Evolutionary conservation across 1,140 invertebrate genomes (phyloP), one percentile per base, ranked within the genome.

Genomic region (Battus philenor): DNA sequence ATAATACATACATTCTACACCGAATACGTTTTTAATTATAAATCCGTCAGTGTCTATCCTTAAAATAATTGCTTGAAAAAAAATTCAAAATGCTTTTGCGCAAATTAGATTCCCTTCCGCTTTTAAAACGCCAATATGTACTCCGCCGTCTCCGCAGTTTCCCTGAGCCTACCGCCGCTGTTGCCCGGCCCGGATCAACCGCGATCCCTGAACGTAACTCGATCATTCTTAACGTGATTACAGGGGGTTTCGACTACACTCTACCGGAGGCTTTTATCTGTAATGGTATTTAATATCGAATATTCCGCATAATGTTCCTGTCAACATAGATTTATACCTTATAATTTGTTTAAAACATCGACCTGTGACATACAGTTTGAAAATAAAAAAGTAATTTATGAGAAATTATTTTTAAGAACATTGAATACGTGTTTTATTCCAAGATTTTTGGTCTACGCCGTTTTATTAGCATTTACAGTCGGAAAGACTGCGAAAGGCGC

Each of bases 151-250:
- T 39, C 22, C 18, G 13, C 11, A n/a, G n/a, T n/a, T n/a, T n/a
- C n/a, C n/a, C n/a, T n/a, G n/a, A 12, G 16, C 12, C 17, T 22
- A 13, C 20, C 44, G 47, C 24, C 24, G 30, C 41, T n/a, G n/a
- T n/a, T n/a, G n/a, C 34, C 36, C 39, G 24, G 16, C 17, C 53
- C 47, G 55, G 59, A 68, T 73, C 61, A 64, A 67, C 64, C 63
- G 47, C 63, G 62, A 65, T 61, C 54, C 60, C 53, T 45, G 57
- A 50, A 46, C 48, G 73, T 74, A 77, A 77, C 68, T 72, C 55
- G 68, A 77, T 77, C 73, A 74, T 64, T 66, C 55, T 74, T 70
- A 77, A 74, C 68, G 45, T 61, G 66, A 77, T 77, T 77, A 77
- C 57, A 32, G 52, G 50, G n/a, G 51, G 54, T 53, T 51, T 53